Conservation (phyloP, 2,888 invertebrate genomes). For the Ommatoiulus sabulosus region DNA sequence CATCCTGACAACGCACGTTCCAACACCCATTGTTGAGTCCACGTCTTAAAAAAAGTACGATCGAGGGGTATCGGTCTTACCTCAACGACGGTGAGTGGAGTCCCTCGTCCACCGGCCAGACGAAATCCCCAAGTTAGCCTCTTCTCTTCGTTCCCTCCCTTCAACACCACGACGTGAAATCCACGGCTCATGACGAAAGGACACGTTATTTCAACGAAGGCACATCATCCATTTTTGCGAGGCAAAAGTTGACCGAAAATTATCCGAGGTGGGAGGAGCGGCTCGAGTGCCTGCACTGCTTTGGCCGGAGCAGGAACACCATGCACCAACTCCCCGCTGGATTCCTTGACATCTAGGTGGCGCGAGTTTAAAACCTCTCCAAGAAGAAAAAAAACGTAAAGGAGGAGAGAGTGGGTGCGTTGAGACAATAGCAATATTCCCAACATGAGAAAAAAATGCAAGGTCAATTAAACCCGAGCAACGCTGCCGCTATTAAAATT, state of each 20-base stretch:
- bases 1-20: neutral
- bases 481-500: neutral
- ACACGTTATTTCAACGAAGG: neutral
- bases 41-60: neutral
- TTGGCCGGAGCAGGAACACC: constrained; percentile 3
- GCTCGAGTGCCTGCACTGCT: neutral
- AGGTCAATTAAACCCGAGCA: constrained; percentile 31
- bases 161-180: constrained; percentile 49
- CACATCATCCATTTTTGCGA: neutral
- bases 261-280: constrained; percentile 35
- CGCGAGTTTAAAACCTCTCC: constrained; percentile 25
- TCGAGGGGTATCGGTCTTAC: neutral
- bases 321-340: neutral
- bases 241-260: neutral
- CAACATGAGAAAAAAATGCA: constrained; percentile 26
- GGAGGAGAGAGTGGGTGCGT: constrained; percentile 35
- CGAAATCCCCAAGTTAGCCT: constrained; percentile 54
- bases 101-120: constrained; percentile 51
- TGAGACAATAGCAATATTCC: constrained; percentile 41
- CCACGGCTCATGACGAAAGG: constrained; percentile 13
- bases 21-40: neutral
- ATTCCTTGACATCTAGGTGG: constrained; percentile 30
- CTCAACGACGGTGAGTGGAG: constrained; percentile 52
- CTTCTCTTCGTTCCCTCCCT: constrained; percentile 38
- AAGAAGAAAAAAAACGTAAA: neutral